Conservation (phyloP, 2,113 vertebrate species). For the Nestor notabilis region DNA sequence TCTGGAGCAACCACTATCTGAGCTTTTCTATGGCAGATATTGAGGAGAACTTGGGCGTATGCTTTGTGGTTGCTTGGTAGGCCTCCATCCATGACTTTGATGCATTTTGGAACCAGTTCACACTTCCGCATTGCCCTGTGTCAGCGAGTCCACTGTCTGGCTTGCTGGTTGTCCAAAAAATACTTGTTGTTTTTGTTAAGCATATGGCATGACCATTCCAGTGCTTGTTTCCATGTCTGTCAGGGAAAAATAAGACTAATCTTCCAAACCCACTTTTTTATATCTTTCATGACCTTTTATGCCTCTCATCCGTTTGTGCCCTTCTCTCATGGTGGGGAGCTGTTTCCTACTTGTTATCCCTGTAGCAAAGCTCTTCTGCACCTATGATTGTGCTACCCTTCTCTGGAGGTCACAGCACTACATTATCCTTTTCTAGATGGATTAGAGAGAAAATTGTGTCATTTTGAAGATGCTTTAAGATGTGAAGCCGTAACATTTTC, state of each 20-base stretch:
- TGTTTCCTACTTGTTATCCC: background rate
- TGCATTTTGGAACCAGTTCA: background rate
- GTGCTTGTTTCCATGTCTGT: background rate
- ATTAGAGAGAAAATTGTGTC: background rate
- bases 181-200: background rate
- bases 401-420: background rate
- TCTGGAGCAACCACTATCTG: background rate
- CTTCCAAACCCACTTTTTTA: background rate
- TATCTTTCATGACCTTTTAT: background rate
- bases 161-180: background rate
- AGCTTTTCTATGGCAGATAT: background rate
- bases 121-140: background rate
- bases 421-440: background rate
- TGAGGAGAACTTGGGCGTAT: background rate
- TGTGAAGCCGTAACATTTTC: background rate
- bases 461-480: background rate
- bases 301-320: background rate
- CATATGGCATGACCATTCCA: background rate
- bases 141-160: background rate
- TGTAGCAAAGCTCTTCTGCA: background rate
- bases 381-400: background rate
- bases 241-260: background rate
- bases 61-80: background rate
- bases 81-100: too few species aligned
- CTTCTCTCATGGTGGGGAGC: background rate